phyloP scores from a whole-genome alignment of 1,140 invertebrate genomes.

The Solenopsis fugax region DNA sequence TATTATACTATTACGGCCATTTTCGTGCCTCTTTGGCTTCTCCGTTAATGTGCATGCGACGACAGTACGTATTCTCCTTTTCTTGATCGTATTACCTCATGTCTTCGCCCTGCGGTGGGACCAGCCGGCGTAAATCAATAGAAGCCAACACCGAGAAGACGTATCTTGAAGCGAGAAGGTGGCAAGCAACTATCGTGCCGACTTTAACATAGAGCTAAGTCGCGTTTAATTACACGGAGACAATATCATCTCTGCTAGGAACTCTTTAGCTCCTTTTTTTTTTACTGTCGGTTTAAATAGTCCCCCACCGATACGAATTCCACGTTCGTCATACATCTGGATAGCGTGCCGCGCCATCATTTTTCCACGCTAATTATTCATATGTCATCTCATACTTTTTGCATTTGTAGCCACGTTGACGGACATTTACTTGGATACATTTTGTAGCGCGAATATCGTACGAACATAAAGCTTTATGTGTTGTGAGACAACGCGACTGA shows the following conservation, averaged over 20 bases:
- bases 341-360: constrained; percentile 6
- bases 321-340: background rate
- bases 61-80: constrained; percentile 46
- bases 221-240: constrained; percentile 74
- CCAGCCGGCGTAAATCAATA: constrained; percentile 68
- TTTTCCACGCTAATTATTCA: constrained; percentile 62
- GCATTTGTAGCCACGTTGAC: constrained; percentile 42
- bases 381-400: constrained; percentile 35
- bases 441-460: constrained; percentile 4
- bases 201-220: constrained; percentile 57
- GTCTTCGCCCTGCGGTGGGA: constrained; percentile 41
- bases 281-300: constrained; percentile 54
- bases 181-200: constrained; percentile 14
- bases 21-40: constrained; percentile 47
- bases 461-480: constrained; percentile 19
- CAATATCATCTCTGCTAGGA: constrained; percentile 72
- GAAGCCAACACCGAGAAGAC: constrained; percentile 60
- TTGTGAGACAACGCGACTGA: background rate
- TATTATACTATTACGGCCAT: background rate
- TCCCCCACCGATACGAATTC: background rate
- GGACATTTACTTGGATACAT: constrained; percentile 41
- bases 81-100: constrained; percentile 54
- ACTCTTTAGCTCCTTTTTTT: constrained; percentile 45
- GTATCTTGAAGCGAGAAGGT: constrained; percentile 32
- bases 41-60: constrained; percentile 21